These are phyloP conservation scores for Scomber japonicus DNA, from an alignment of 2,113 vertebrate species.

Conservation along the genomic window DNA sequence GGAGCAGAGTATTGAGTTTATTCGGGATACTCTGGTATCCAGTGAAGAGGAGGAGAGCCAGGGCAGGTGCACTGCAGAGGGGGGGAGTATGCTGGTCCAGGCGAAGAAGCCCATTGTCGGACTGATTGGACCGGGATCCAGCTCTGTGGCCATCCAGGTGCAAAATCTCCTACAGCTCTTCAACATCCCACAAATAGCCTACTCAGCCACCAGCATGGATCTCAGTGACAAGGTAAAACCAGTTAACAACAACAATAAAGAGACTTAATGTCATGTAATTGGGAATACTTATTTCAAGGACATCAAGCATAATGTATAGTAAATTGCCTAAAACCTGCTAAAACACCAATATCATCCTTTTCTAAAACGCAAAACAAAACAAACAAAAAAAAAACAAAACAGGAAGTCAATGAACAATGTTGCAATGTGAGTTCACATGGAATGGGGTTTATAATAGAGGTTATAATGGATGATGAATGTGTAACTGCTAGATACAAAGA, in stretches of 20 bases:
- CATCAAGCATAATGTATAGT: background rate
- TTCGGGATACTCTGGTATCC: slow-evolving; percentile 96
- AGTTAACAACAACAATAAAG: background rate
- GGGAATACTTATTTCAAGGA: background rate
- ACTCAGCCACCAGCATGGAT: slow-evolving; percentile 99
- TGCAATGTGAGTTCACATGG: background rate
- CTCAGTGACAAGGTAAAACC: slow-evolving; percentile 91
- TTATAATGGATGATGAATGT: slow-evolving; percentile 1
- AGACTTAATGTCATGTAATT: background rate
- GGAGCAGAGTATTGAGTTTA: slow-evolving; percentile 99
- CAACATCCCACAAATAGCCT: slow-evolving; percentile 99
- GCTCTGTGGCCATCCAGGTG: slow-evolving; percentile 98
- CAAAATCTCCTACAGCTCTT: slow-evolving; percentile 98
- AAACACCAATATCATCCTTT: background rate
- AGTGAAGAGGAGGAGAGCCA: slow-evolving; percentile 93
- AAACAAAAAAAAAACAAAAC: background rate
- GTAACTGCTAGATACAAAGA: background rate
- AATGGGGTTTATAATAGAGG: background rate
- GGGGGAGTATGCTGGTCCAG: slow-evolving; percentile 82
- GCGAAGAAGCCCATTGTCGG: slow-evolving; percentile 98
- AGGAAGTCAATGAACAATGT: background rate
- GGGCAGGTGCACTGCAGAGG: slow-evolving; percentile 87
- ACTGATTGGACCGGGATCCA: slow-evolving; percentile 97
- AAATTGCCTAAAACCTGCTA: background rate
- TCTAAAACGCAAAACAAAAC: too few species aligned